Conservation (phyloP, 2,888 invertebrate genomes). For the Tachina fera region DNA sequence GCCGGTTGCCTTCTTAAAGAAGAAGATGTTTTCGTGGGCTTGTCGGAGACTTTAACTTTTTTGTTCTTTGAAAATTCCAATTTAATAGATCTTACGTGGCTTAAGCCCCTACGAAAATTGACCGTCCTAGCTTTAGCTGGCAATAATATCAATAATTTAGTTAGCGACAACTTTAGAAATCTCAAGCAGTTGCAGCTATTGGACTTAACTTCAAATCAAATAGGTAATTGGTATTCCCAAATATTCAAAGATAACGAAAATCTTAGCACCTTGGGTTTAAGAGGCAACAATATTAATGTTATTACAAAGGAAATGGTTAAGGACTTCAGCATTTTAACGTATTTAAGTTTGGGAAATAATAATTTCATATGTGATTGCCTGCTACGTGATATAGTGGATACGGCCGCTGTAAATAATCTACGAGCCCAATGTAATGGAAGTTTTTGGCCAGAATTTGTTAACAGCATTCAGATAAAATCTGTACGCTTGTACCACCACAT, state of each 20-base stretch:
- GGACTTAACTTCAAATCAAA: slow-evolving; percentile 84
- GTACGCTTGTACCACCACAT: neutral
- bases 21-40: slow-evolving; percentile 81
- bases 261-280: slow-evolving; percentile 83
- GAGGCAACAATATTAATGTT: slow-evolving; percentile 85
- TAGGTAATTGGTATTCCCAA: slow-evolving; percentile 84
- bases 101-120: slow-evolving; percentile 82
- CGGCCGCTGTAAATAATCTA: slow-evolving; percentile 78
- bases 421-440: slow-evolving; percentile 73
- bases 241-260: slow-evolving; percentile 82
- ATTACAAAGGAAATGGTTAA: slow-evolving; percentile 85
- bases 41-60: slow-evolving; percentile 83
- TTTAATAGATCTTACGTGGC: slow-evolving; percentile 81
- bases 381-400: slow-evolving; percentile 84
- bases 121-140: slow-evolving; percentile 83
- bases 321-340: slow-evolving; percentile 84
- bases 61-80: slow-evolving; percentile 83
- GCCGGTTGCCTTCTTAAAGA: slow-evolving; percentile 78
- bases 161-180: slow-evolving; percentile 76
- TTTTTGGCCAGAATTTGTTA: neutral
- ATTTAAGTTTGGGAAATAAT: slow-evolving; percentile 84
- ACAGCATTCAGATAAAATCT: slow-evolving; percentile 7
- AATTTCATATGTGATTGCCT: slow-evolving; percentile 86
- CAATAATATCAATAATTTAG: slow-evolving; percentile 84
- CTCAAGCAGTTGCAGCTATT: slow-evolving; percentile 83